phyloP scores from a whole-genome alignment of 1,140 invertebrate genomes.

The Halictus rubicundus region DNA sequence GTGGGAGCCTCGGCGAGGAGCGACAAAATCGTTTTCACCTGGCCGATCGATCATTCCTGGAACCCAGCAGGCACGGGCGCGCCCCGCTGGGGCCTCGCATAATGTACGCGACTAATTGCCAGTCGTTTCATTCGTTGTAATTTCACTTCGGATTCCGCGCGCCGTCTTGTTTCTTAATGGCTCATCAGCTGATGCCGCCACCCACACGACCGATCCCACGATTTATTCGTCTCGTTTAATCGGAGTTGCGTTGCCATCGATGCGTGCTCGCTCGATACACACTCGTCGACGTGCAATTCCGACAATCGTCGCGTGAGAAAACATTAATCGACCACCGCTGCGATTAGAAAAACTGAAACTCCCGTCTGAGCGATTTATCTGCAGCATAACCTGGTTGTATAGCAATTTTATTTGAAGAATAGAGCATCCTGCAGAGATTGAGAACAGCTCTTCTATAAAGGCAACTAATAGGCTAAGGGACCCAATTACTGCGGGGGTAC shows the following conservation, averaged over 20 bases:
- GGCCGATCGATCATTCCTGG: slow-evolving; percentile 41
- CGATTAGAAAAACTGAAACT: too few relatives aligned
- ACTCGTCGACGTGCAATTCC: too few relatives aligned
- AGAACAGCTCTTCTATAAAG: too few relatives aligned
- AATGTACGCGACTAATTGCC: slow-evolving; percentile 50
- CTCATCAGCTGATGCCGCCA: slow-evolving; percentile 31
- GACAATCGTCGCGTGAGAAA: too few relatives aligned
- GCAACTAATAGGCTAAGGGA: too few relatives aligned
- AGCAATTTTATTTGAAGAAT: too few relatives aligned
- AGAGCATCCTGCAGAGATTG: too few relatives aligned
- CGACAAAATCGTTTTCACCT: slow-evolving; percentile 42
- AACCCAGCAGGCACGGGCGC: slow-evolving; percentile 18
- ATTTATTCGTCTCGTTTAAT: slow-evolving; percentile 31
- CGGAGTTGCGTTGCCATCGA: slow-evolving; percentile 26
- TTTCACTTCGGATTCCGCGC: slow-evolving; percentile 41
- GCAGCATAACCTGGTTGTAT: too few relatives aligned
- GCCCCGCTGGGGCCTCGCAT: slow-evolving; percentile 27
- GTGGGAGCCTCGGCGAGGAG: not conserved
- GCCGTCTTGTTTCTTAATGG: slow-evolving; percentile 30
- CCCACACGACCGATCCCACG: slow-evolving; percentile 23
- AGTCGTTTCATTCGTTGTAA: slow-evolving; percentile 45
- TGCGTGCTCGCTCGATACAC: not conserved
- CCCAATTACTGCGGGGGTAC: too few relatives aligned
- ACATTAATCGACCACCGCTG: too few relatives aligned
- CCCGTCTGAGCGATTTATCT: too few relatives aligned